phyloP scores from a whole-genome alignment of 2,888 invertebrate genomes.

The Xestoiulus laeticollis region DNA sequence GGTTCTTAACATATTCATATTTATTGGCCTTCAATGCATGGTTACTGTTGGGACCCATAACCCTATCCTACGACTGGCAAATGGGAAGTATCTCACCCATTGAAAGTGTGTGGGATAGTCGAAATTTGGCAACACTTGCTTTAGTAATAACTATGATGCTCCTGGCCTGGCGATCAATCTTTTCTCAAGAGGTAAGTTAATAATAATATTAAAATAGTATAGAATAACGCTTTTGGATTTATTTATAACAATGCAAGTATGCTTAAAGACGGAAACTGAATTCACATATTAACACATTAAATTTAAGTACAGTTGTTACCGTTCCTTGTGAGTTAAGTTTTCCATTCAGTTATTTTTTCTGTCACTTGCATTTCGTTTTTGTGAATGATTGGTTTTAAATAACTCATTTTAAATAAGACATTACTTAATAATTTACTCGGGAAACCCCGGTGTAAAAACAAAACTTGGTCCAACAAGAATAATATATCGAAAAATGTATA shows the following conservation, averaged over 20 bases:
- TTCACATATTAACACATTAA: neutral
- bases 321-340: neutral
- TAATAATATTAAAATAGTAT: too few relatives aligned
- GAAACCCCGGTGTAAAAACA: too few relatives aligned
- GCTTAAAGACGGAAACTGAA: neutral
- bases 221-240: too few relatives aligned
- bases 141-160: conserved; percentile 50
- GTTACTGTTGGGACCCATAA: conserved; percentile 80
- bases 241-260: too few relatives aligned
- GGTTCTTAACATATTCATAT: conserved; percentile 78
- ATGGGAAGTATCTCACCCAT: conserved; percentile 86
- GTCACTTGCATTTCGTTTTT: too few relatives aligned
- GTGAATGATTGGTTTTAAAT: too few relatives aligned
- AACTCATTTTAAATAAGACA: too few relatives aligned
- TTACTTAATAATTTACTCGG: too few relatives aligned
- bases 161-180: conserved; percentile 48
- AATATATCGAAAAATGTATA: too few relatives aligned
- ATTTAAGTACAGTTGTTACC: neutral
- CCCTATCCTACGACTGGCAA: conserved; percentile 88
- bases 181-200: conserved; percentile 50
- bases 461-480: too few relatives aligned
- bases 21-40: conserved; percentile 84
- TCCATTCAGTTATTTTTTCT: too few relatives aligned
- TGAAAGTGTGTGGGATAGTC: conserved; percentile 74
- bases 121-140: conserved; percentile 68